Conservation (phyloP, 2,888 invertebrate species). For the Escarpia spicata region DNA sequence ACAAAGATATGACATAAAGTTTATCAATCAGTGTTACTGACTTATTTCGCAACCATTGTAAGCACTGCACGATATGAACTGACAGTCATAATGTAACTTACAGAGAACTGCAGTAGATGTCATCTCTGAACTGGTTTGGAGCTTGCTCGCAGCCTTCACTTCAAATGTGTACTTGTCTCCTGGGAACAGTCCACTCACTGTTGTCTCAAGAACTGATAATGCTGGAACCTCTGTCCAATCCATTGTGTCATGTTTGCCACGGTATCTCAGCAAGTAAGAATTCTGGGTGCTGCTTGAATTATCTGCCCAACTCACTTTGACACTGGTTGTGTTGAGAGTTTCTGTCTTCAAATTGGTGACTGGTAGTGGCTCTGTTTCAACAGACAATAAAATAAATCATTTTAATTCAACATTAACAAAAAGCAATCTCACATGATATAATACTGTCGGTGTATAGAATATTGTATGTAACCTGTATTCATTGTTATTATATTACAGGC, state of each 20-base stretch:
- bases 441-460: no score
- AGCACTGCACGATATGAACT: no score
- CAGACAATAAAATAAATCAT: no score
- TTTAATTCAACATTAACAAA: no score
- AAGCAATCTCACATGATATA: no score
- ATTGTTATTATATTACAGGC: no score
- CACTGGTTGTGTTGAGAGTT: background rate
- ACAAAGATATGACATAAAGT: no score
- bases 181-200: background rate
- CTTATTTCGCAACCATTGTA: no score
- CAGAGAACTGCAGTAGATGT: background rate
- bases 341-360: background rate
- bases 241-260: background rate
- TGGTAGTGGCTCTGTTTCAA: background rate
- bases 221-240: background rate
- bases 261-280: background rate
- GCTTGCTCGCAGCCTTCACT: background rate
- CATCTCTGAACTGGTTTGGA: background rate
- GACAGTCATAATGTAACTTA: background rate
- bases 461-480: no score
- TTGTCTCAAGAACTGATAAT: background rate
- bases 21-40: no score
- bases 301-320: background rate
- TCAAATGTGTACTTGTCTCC: background rate
- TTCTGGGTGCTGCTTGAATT: background rate